Base-by-base conservation (phyloP, 92 coral and sea anemone species). In the Montipora capitata region DNA sequence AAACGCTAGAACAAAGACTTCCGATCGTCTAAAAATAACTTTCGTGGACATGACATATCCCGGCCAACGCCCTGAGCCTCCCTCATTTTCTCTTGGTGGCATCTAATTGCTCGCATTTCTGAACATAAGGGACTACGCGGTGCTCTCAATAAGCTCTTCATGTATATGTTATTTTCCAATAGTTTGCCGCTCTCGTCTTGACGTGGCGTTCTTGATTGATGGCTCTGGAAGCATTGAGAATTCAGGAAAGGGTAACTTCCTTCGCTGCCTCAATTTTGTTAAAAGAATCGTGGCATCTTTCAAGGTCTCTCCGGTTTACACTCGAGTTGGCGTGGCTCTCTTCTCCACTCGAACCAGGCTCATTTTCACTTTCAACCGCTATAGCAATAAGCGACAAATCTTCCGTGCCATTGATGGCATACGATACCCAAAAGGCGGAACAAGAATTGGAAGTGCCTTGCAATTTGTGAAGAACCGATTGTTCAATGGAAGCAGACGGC, bases 121-220 rank as follows among this genome's bases (percentile, higher is more conserved):
- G 35, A 27, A 0, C 35, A 0, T 27, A 27, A 27, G 35, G 0
- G 35, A 27, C 35, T 27, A 27, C 35, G 35, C 35, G 35, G 35
- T 27, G 35, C 35, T 1, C 35, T 27, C 35, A 27, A 27, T 27
- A 27, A 27, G 35, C 35, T 27, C 8, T 13, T 10, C 58, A 18
- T 76, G 3, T 82, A 18, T 17, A 2, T 35, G 9, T 38, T 10
- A 14, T 10, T 83, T 68, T 13, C 35, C 63, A 62, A 10, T 86
- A 95, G 98, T 87, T 6, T 95, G 98, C 81, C 88, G 66, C 43
- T 78, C 89, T 3, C 92, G 79, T 11, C 76, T 95, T 13, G 98
- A 95, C 59, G 62, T 95, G 40, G 98, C 85, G 20, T 90, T 95
- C 91, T 78, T 95, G 35, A 88, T 95, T 65, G 98, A 95, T 27